These are phyloP conservation scores for Mesochorus sp. DNA, from an alignment of 2,888 invertebrate genomes.

Conservation along the genomic window DNA sequence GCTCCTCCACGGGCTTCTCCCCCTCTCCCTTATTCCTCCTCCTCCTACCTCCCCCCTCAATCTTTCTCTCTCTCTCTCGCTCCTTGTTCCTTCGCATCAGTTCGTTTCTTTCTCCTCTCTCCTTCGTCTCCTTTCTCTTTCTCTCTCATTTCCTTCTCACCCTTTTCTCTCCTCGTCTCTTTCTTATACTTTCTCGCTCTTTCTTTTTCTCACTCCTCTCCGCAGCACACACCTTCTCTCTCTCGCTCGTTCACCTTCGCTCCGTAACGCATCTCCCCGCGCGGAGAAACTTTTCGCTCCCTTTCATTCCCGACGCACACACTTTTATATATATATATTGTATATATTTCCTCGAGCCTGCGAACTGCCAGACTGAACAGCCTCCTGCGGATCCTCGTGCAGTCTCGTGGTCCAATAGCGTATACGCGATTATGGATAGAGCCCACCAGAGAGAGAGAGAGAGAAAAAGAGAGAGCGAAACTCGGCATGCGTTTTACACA, in stretches of 20 bases:
- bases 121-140: slow-evolving; percentile 2
- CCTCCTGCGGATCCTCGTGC: too few species aligned
- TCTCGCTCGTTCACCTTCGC: slow-evolving; percentile 38
- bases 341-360: neutral
- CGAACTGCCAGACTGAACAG: neutral
- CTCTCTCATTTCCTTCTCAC: neutral
- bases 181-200: neutral
- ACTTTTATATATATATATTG: too few species aligned
- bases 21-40: too few species aligned
- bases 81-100: neutral
- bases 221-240: slow-evolving; percentile 2
- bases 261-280: slow-evolving; percentile 38
- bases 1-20: slow-evolving; percentile 61
- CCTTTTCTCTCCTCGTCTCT: neutral
- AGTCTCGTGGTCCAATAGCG: too few species aligned
- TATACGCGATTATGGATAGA: too few species aligned
- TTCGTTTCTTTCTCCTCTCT: neutral
- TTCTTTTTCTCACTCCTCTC: neutral
- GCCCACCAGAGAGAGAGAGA: too few species aligned
- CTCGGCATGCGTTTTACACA: too few species aligned
- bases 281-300: slow-evolving; percentile 8
- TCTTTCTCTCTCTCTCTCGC: neutral
- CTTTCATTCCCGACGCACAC: slow-evolving; percentile 30
- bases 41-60: neutral
- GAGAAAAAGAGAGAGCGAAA: too few species aligned